Conservation (phyloP, 2,888 invertebrate species). For the Drosophila melanosoma region DNA sequence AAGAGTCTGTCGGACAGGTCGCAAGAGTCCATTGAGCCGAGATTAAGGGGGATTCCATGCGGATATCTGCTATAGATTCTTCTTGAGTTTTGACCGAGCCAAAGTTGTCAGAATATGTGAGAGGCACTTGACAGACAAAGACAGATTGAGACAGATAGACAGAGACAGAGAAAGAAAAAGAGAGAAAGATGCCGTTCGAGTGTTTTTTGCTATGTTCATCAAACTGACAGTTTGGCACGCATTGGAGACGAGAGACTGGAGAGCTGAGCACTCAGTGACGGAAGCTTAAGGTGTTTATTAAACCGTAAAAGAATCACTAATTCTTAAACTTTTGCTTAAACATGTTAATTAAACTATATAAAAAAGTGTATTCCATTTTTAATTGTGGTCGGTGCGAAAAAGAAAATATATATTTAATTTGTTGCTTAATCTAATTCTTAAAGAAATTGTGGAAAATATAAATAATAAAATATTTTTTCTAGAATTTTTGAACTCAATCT, state of each 20-base stretch:
- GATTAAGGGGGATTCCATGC: constrained; percentile 3
- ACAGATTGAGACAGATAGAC: not conserved
- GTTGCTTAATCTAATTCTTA: too few relatives aligned
- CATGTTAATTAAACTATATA: not conserved
- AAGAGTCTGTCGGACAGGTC: constrained; percentile 27
- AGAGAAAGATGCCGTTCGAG: constrained; percentile 19
- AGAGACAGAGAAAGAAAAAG: not conserved
- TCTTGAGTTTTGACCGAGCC: constrained; percentile 70
- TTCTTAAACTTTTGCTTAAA: too few relatives aligned
- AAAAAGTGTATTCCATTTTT: not conserved
- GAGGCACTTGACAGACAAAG: constrained; percentile 46
- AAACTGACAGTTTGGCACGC: constrained; percentile 33
- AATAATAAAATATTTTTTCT: not conserved
- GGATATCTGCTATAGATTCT: constrained; percentile 57
- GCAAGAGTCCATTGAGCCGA: constrained; percentile 42
- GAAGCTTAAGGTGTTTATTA: constrained; percentile 24
- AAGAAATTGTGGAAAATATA: not conserved
- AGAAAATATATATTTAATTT: not conserved
- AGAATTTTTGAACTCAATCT: not conserved
- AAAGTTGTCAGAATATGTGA: constrained; percentile 61
- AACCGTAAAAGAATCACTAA: not conserved
- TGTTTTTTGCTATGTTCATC: constrained; percentile 45
- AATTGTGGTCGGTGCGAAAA: not conserved
- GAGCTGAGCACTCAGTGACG: not conserved
- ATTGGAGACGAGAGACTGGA: constrained; percentile 5